A percentile compares a stretch with the other conserved stretches of the same genome.
Conservation (phyloP, 2,888 invertebrate genomes). For the Macrosiphum euphorbiae region DNA sequence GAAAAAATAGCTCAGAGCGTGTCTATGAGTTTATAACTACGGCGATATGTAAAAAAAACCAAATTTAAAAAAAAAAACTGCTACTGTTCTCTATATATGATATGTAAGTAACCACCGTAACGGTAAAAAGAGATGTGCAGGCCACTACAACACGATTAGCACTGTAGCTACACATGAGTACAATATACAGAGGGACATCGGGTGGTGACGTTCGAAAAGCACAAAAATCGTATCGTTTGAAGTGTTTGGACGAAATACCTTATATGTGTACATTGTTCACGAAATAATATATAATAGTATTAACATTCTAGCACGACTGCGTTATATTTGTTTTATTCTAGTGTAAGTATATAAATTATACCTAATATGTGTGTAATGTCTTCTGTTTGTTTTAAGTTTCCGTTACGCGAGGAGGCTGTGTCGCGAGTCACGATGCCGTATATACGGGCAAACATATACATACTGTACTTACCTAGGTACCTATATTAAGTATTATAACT, state of each 20-base stretch:
- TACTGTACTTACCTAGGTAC: not conserved
- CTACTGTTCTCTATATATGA: not conserved
- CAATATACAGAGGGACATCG: not conserved
- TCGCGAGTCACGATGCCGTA: not conserved
- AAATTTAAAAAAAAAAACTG: not conserved
- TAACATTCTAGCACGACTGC: not conserved
- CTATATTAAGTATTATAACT: not conserved
- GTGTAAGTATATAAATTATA: not conserved
- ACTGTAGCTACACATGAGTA: not conserved
- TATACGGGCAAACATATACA: not conserved
- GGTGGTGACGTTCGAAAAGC: not conserved
- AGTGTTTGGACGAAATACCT: not conserved
- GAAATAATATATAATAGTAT: not conserved
- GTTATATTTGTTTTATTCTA: not conserved
- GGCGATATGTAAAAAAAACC: not conserved
- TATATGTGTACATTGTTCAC: not conserved
- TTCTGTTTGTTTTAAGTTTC: constrained; percentile 13
- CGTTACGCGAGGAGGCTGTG: not conserved
- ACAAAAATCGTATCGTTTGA: not conserved
- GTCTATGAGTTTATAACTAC: constrained; percentile 13
- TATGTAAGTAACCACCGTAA: not conserved
- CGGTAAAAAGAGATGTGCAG: not conserved
- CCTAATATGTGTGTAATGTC: not conserved
- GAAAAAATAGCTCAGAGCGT: not conserved
- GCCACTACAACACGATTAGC: not conserved